Conservation (phyloP, 2,888 invertebrate species). For the Chrysotoxum bicinctum region DNA sequence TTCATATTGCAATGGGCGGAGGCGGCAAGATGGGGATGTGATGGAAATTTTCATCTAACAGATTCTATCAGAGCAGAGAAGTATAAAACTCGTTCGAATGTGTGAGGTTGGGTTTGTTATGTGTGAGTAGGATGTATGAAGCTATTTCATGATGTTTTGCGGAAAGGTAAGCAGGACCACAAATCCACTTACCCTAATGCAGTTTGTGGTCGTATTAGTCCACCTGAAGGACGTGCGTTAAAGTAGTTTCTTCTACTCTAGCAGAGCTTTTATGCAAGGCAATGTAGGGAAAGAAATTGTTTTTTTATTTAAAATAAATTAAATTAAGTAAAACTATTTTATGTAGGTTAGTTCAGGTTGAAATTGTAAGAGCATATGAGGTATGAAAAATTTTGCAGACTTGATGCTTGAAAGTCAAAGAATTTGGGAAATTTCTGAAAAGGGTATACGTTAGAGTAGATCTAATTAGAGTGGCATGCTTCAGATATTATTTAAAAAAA, state of each 20-base stretch:
- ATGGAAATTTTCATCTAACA: background rate
- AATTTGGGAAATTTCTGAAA: too few relatives aligned
- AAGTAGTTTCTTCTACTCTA: background rate
- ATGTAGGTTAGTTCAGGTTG: background rate
- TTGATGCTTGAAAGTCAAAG: background rate
- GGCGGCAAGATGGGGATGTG: background rate
- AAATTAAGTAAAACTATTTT: background rate
- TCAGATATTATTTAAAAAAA: too few relatives aligned
- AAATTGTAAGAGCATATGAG: background rate
- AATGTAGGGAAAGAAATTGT: background rate
- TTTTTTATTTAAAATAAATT: background rate
- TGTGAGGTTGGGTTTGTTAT: background rate
- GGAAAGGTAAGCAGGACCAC: conserved; percentile 40
- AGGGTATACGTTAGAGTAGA: too few relatives aligned
- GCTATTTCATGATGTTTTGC: conserved; percentile 36
- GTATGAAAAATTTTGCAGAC: background rate
- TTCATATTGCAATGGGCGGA: background rate
- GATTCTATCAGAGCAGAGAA: background rate
- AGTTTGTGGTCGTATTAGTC: conserved; percentile 53
- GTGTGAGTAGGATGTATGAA: background rate
- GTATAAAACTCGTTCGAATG: background rate
- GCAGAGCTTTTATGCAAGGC: background rate
- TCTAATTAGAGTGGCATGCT: too few relatives aligned
- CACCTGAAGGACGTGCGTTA: conserved; percentile 3
- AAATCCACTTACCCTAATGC: conserved; percentile 62